Evolutionary conservation across 1,140 invertebrate genomes (phyloP), one percentile per base, ranked within the genome.

Genomic region (Saxidomus purpurata): DNA sequence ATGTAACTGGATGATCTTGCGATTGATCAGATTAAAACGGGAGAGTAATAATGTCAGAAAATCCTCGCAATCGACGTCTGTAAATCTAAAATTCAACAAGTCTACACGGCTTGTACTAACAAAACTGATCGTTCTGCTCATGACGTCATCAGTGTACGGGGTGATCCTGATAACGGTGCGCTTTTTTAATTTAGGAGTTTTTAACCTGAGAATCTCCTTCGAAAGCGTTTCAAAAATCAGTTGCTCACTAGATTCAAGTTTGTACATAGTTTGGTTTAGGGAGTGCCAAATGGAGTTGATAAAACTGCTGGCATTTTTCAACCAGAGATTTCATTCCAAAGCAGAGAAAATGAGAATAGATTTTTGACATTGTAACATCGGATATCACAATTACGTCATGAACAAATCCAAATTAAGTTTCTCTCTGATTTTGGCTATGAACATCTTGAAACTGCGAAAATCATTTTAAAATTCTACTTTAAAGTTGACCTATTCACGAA

Each of bases 311-410:
- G 59, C 59, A 28, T 9, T 63, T 28, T 63, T 63, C 15, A 63
- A 15, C 25, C 4, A 28, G 25, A 25, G 25, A 4, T 63, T 63
- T 28, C 22, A 63, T 8, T 28, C 1, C 22, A 63, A 25, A n/a
- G 59, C 59, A 6, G 59, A 63, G 25, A 25, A 25, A 63, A 63
- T 63, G 59, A 63, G 59, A 63, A 63, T 63, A 63, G n/a, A 63
- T 63, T 28, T 63, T 63, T 28, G 25, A 63, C 25, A 63, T 63
- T 28, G 59, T 63, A 8, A n/a, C n/a, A 1, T 25, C 59, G 1
- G 59, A 63, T n/a, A n/a, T n/a, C n/a, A n/a, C n/a, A n/a, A n/a
- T n/a, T n/a, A n/a, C n/a, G n/a, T n/a, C n/a, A n/a, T n/a, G n/a
- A n/a, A n/a, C n/a, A n/a, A n/a, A n/a, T n/a, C n/a, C n/a, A n/a